A percentile compares a stretch with the other conserved stretches of the same genome.
phyloP scores from a whole-genome alignment of 2,888 invertebrate species.

The Philopedon plagiatum region DNA sequence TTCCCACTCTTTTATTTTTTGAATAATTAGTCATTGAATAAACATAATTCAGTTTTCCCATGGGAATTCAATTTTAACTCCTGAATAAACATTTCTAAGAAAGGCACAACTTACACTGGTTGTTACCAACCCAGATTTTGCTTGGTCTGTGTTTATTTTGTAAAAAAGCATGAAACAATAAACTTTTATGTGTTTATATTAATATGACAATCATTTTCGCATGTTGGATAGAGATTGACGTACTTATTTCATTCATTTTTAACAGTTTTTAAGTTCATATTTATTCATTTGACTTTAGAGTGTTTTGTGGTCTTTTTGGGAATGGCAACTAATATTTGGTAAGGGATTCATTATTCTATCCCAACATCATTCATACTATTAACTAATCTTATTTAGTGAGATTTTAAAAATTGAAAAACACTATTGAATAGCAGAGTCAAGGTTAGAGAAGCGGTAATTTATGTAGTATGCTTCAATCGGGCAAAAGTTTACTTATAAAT shows the following conservation, averaged over 20 bases:
- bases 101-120: not conserved
- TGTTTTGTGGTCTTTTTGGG: not conserved
- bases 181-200: constrained; percentile 7
- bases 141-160: constrained; percentile 1
- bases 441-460: no score
- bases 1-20: no score
- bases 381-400: no score
- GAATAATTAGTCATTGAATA: no score
- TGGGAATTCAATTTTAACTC: no score
- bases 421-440: not conserved
- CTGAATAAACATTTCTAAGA: not conserved
- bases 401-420: no score
- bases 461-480: no score
- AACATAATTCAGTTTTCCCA: not conserved
- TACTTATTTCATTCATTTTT: constrained; percentile 6
- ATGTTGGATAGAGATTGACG: not conserved
- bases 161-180: constrained; percentile 10
- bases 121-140: not conserved
- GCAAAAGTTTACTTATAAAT: no score
- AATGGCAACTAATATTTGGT: constrained; percentile 4
- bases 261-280: not conserved
- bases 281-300: constrained; percentile 10
- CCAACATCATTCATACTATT: not conserved
- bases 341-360: not conserved
- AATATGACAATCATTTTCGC: not conserved